Evolutionary conservation across 2,888 invertebrate species (phyloP), one percentile per base, ranked within the genome.

Genomic region (Apotomis betuletana): DNA sequence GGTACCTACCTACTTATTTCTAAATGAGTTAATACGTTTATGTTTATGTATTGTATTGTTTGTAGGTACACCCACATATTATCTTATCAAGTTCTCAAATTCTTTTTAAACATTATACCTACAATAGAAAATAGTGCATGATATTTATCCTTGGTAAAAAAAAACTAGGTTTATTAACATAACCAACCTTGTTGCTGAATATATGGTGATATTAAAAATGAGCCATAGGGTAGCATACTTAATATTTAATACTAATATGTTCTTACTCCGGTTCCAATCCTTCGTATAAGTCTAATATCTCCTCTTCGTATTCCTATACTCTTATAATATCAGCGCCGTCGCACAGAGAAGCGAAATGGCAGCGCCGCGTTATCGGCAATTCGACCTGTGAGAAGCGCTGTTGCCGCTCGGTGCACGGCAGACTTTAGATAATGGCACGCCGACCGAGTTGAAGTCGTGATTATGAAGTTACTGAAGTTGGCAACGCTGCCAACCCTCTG

Each of bases 291-390:
- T 54, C 5, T 52, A 59, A 46, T 59, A 13, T 61, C 15, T 46
- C 10, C 12, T 27, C 27, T 36, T 57, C 10, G 41, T 41, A 41
- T 49, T 49, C 9, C 6, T 58, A n/a, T 36, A 55, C n/a, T 65
- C n/a, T 57, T 46, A 57, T 65, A 65, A 65, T 65, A 57, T n/a
- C 57, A 10, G 44, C 55, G 41, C 65, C 55, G 46, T 65, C n/a
- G 44, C 49, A 68, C 74, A 68, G 70, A 69, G 71, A 68, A 57
- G 61, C 76, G 74, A 68, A 74, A 73, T 75, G 77, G 80, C 83
- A 82, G 80, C 81, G 77, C 76, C 79, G 79, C 82, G 67, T 69
- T 69, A 67, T 65, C 73, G 69, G 69, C 52, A 70, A 67, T 76
- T 69, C 74, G 75, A 65, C 38, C 58, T 63, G 49, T 65, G 60